These are phyloP conservation scores for Datnioides undecimradiatus DNA, from an alignment of 2,113 vertebrate genomes.

Conservation along the genomic window DNA sequence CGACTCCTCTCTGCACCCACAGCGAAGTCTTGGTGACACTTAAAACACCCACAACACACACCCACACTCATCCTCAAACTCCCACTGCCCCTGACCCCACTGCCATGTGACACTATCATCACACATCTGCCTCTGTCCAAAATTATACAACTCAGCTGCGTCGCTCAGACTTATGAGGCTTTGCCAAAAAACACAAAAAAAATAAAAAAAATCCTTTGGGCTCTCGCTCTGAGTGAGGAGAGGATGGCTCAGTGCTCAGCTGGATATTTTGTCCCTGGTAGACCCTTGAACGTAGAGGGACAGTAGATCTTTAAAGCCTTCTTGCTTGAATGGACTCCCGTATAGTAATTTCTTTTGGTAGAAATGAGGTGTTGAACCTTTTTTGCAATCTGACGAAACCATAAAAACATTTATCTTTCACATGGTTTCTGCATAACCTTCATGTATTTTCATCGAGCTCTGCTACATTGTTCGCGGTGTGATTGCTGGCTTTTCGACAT, in stretches of 20 bases:
- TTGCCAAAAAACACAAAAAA: conserved; percentile 53
- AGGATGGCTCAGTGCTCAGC: conserved; percentile 27
- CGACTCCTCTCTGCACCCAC: background rate
- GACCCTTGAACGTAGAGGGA: conserved; percentile 32
- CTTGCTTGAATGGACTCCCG: conserved; percentile 59
- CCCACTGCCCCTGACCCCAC: conserved; percentile 52
- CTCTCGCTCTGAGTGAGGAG: conserved; percentile 25
- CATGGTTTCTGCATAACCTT: conserved; percentile 54
- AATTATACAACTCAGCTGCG: conserved; percentile 50
- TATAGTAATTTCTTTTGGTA: conserved; percentile 50
- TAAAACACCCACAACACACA: conserved; percentile 52
- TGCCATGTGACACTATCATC: conserved; percentile 72
- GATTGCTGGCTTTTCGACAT: conserved; percentile 41
- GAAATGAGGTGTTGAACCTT: conserved; percentile 45
- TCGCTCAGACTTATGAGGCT: conserved; percentile 54
- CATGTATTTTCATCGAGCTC: conserved; percentile 56
- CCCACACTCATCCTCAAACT: conserved; percentile 45
- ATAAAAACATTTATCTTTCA: conserved; percentile 43
- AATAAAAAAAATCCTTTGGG: conserved; percentile 16
- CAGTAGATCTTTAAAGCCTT: conserved; percentile 62
- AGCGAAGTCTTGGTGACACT: conserved; percentile 61
- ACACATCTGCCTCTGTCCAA: conserved; percentile 59
- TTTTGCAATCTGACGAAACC: conserved; percentile 48
- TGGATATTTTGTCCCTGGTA: conserved; percentile 48
- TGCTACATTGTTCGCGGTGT: conserved; percentile 38